Conservation (phyloP, 2,797 vertebrate species). For the Clarias platycephalus region DNA sequence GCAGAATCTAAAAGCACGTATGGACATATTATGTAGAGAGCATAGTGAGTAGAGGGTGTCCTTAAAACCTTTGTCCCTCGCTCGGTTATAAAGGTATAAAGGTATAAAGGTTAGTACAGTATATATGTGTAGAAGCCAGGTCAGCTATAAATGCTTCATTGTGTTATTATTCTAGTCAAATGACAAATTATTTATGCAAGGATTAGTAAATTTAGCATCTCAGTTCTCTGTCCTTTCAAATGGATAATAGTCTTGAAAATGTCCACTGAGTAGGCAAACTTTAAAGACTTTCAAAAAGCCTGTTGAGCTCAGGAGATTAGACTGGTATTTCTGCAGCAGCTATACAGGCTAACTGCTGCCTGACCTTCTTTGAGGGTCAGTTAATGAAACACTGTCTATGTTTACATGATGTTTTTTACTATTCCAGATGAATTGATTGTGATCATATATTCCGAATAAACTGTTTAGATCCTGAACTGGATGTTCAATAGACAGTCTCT, state of each 20-base stretch:
- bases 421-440: background rate
- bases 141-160: background rate
- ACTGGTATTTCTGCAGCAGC: background rate
- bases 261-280: background rate
- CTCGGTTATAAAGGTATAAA: background rate
- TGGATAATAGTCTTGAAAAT: background rate
- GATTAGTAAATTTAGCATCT: background rate
- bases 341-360: background rate
- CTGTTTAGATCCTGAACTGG: background rate
- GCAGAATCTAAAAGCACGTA: background rate
- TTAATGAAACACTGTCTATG: constrained; percentile 1
- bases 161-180: background rate
- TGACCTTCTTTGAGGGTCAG: background rate
- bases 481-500: background rate
- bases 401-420: background rate
- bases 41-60: background rate
- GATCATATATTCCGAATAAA: background rate
- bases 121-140: background rate
- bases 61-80: background rate
- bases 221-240: no score
- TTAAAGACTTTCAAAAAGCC: background rate
- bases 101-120: no score
- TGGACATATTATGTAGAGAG: background rate
- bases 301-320: background rate
- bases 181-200: no score